phyloP scores from a whole-genome alignment of 1,140 invertebrate species.

The Aphaenogaster ashmeadi region DNA sequence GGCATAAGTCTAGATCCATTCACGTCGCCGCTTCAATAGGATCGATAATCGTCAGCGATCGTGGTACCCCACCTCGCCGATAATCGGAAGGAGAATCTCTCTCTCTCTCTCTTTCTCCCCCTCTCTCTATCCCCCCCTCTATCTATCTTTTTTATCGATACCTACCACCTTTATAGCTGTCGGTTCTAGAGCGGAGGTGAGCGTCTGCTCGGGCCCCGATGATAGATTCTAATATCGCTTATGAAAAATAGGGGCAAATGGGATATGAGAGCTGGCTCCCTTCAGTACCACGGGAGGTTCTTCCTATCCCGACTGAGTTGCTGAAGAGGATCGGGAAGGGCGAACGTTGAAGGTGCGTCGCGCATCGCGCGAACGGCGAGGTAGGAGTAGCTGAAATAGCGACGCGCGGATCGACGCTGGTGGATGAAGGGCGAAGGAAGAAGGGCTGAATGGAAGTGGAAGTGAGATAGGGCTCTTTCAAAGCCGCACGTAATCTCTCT shows the following conservation, averaged over 20 bases:
- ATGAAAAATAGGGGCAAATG: slow-evolving; percentile 79
- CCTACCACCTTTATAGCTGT: slow-evolving; percentile 53
- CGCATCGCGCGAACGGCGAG: slow-evolving; percentile 48
- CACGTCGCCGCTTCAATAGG: slow-evolving; percentile 78
- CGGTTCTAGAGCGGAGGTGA: slow-evolving; percentile 43
- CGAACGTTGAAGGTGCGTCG: slow-evolving; percentile 44
- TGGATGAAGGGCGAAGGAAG: not conserved
- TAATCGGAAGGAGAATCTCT: slow-evolving; percentile 64
- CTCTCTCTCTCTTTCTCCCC: not conserved
- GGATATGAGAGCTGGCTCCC: slow-evolving; percentile 76
- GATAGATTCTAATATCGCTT: slow-evolving; percentile 80
- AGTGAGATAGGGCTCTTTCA: slow-evolving; percentile 71
- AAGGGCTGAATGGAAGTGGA: slow-evolving; percentile 42
- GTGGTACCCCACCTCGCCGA: slow-evolving; percentile 73
- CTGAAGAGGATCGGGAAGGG: not conserved
- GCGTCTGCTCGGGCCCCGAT: slow-evolving; percentile 60
- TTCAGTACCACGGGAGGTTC: slow-evolving; percentile 66
- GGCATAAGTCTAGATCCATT: slow-evolving; percentile 74
- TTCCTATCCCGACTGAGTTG: slow-evolving; percentile 32
- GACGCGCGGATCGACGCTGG: slow-evolving; percentile 15
- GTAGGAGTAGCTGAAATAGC: slow-evolving; percentile 70
- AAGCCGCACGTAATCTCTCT: slow-evolving; percentile 80
- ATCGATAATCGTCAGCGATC: slow-evolving; percentile 82
- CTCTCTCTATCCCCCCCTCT: not conserved
- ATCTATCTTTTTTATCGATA: slow-evolving; percentile 77